A percentile compares a stretch with the other conserved stretches of the same genome.
phyloP scores from a whole-genome alignment of 2,888 invertebrate genomes.

The Agonopterix alstromeriana region DNA sequence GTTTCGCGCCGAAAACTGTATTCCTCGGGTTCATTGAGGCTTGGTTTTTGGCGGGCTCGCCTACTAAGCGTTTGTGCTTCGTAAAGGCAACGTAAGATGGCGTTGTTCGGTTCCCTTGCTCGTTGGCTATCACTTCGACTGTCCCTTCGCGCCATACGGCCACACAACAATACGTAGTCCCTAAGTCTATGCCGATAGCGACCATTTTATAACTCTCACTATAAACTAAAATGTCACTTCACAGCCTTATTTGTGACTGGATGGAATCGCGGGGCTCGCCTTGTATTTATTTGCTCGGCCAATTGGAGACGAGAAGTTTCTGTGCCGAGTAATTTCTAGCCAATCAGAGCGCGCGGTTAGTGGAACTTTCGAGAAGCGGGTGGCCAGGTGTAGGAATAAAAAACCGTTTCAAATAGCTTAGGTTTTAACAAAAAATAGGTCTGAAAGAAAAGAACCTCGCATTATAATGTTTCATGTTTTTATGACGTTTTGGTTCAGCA shows the following conservation, averaged over 20 bases:
- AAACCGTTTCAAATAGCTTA: too few species aligned
- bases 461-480: too few species aligned
- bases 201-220: conserved; percentile 29
- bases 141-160: conserved; percentile 46
- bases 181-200: conserved; percentile 56
- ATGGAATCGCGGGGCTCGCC: conserved; percentile 20
- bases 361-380: conserved; percentile 37
- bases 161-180: conserved; percentile 50
- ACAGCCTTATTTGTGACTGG: background rate
- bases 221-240: background rate
- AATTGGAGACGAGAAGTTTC: conserved; percentile 44
- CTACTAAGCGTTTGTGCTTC: conserved; percentile 37
- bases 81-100: conserved; percentile 56
- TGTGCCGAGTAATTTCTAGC: conserved; percentile 19
- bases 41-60: conserved; percentile 52
- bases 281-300: conserved; percentile 42
- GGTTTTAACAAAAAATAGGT: too few species aligned
- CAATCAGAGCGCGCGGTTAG: conserved; percentile 33
- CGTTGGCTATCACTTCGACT: conserved; percentile 51
- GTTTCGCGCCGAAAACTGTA: conserved; percentile 51
- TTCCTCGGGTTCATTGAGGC: conserved; percentile 41
- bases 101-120: conserved; percentile 45
- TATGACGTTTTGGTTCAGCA: too few species aligned
- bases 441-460: too few species aligned
- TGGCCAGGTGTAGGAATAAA: conserved; percentile 20